Conservation (phyloP, 2,113 vertebrate species). For the Urocynchramus pylzowi region DNA sequence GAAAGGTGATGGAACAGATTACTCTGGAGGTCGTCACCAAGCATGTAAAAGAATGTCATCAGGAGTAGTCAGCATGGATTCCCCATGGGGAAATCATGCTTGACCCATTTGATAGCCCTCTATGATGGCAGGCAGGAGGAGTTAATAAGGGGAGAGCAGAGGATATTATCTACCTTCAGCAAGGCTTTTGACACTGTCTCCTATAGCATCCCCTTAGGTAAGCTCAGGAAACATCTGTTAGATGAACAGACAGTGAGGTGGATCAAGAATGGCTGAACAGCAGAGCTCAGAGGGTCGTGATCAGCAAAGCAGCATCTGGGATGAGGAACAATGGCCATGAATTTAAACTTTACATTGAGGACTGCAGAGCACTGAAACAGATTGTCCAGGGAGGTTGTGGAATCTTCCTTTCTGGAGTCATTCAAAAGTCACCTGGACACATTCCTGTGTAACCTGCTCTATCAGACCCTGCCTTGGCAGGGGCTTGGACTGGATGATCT, state of each 20-base stretch:
- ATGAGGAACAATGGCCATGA: neutral
- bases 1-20: neutral
- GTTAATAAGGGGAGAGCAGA: neutral
- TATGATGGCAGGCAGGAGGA: neutral
- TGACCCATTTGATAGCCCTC: neutral
- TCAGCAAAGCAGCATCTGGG: neutral
- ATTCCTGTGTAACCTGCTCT: neutral
- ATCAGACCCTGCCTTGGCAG: neutral
- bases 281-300: neutral
- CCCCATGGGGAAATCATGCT: neutral
- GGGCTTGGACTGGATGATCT: neutral
- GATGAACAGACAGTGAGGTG: neutral
- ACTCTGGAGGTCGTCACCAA: fast-evolving
- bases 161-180: neutral
- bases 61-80: neutral
- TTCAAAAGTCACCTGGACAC: neutral
- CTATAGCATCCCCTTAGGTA: neutral
- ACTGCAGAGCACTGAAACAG: neutral
- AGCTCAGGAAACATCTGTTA: neutral
- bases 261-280: neutral
- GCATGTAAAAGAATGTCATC: neutral
- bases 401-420: neutral
- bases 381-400: neutral
- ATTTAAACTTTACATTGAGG: neutral
- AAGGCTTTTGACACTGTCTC: neutral